These are phyloP conservation scores for Pangasius sanitwongsei DNA, from an alignment of 2,797 vertebrate genomes.

Conservation along the genomic window DNA sequence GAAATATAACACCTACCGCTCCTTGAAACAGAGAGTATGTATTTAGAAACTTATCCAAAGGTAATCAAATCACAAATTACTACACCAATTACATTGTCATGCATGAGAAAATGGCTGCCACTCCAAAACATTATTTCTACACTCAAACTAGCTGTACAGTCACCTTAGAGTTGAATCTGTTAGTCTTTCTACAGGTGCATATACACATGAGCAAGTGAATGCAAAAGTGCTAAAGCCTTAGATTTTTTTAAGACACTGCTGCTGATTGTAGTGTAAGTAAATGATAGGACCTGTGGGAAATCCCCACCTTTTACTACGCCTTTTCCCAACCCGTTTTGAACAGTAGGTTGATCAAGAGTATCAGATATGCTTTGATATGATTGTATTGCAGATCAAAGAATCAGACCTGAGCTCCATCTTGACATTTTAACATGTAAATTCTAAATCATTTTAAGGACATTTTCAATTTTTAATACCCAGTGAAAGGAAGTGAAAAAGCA, in stretches of 20 bases:
- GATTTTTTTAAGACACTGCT: constrained; percentile 15
- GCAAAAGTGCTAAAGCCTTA: constrained; percentile 12
- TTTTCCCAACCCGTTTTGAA: constrained; percentile 25
- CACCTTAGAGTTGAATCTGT: not conserved
- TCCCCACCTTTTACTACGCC: constrained; percentile 17
- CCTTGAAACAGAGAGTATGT: not conserved
- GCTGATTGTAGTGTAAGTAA: constrained; percentile 26
- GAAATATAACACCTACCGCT: not conserved
- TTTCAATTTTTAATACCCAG: constrained; percentile 26
- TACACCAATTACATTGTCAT: not conserved
- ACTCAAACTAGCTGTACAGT: not conserved
- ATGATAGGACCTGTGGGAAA: constrained; percentile 32
- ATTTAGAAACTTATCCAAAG: not conserved
- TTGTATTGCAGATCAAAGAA: constrained; percentile 30
- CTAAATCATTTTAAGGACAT: not conserved
- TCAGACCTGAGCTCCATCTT: constrained; percentile 7
- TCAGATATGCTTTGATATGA: constrained; percentile 43
- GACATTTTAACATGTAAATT: constrained; percentile 16
- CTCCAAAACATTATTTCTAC: not conserved
- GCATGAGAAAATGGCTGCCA: not conserved
- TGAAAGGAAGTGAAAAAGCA: not conserved
- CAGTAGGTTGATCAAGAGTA: constrained; percentile 41
- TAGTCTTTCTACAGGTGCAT: constrained; percentile 14
- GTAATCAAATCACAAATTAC: not conserved
- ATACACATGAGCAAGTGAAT: constrained; percentile 17